Percentiles rank a stretch among this genome's conserved stretches.
phyloP scores from a whole-genome alignment of 2,888 invertebrate species.

The Shargacucullia verbasci region DNA sequence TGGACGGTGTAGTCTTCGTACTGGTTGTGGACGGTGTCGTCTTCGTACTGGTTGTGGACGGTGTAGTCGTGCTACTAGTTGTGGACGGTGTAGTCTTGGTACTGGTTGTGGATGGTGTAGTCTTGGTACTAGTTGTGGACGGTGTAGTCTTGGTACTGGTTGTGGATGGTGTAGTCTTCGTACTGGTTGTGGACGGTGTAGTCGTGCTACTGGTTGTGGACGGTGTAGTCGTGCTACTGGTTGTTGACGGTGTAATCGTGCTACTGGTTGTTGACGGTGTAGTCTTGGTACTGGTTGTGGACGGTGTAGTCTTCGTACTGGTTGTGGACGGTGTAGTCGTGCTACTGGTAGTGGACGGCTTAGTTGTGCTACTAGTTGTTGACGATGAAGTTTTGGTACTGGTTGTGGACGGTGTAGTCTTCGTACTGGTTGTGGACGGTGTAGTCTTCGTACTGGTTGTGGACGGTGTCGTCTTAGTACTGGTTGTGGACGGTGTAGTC shows the following conservation, averaged over 20 bases:
- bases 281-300: rapidly evolving
- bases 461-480: neutral
- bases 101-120: neutral
- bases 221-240: neutral
- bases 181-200: neutral
- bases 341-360: neutral
- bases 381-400: neutral
- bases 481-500: constrained; percentile 1
- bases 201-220: neutral
- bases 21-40: neutral
- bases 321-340: neutral
- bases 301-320: neutral
- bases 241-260: neutral
- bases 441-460: neutral
- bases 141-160: neutral
- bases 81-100: neutral
- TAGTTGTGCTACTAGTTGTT: neutral
- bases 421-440: neutral
- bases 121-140: neutral
- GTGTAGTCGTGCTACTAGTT: too few relatives aligned
- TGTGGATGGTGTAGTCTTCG: neutral
- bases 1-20: neutral
- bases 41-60: neutral
- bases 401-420: neutral
- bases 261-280: neutral